Percentiles rank a stretch among this genome's conserved stretches.
Conservation (phyloP, 1,140 invertebrate species). For the Drosophila elegans region DNA sequence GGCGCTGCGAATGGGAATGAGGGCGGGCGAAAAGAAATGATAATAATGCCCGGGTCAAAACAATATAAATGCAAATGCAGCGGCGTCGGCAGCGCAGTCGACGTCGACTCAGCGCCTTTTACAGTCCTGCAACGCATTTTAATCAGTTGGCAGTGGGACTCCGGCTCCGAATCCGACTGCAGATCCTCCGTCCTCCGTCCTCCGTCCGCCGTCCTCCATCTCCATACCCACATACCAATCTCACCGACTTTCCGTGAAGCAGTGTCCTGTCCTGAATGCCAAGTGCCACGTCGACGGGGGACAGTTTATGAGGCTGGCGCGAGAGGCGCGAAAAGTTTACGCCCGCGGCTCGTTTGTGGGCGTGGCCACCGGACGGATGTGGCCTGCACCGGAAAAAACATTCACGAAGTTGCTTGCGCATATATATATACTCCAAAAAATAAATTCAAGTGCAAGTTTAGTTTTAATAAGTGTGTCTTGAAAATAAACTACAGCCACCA, state of each 20-base stretch:
- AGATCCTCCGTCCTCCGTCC: constrained; percentile 13
- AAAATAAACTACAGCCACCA: no score
- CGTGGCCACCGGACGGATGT: constrained; percentile 12
- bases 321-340: constrained; percentile 46
- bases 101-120: constrained; percentile 18
- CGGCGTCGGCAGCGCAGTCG: constrained; percentile 32
- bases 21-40: constrained; percentile 49
- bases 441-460: no score
- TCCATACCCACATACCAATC: no score
- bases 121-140: constrained; percentile 73
- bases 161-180: constrained; percentile 11
- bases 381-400: background rate
- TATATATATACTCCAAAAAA: no score
- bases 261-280: constrained; percentile 59
- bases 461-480: no score
- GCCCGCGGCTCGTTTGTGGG: constrained; percentile 7
- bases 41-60: constrained; percentile 79
- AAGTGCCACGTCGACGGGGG: constrained; percentile 43
- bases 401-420: background rate
- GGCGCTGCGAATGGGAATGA: constrained; percentile 1
- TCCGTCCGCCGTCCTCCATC: background rate
- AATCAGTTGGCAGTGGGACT: constrained; percentile 62
- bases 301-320: constrained; percentile 45
- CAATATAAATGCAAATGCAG: constrained; percentile 83
- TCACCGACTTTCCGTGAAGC: background rate